Base-by-base conservation (phyloP, 2,797 vertebrate genomes). In the Manis crassicaudata region DNA sequence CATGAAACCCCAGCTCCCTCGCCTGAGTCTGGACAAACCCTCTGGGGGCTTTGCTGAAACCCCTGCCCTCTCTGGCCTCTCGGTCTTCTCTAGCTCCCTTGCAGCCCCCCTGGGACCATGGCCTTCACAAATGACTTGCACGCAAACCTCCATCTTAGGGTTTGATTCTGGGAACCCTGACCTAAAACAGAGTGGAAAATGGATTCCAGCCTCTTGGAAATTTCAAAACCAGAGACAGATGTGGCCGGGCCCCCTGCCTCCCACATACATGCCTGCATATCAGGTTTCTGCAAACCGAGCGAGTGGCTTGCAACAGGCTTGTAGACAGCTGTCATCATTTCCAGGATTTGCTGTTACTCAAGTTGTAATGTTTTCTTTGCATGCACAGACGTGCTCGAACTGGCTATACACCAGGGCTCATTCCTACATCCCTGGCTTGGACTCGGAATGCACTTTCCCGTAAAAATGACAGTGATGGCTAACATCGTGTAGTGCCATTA, bases 401-500 rank as follows among this genome's bases (percentile, higher is more conserved):
- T 0, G 37, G 77, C 77, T 2, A 0, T 2, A 14, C 72, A 43
- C 68, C 70, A 35, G 29, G 62, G 40, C n/a, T 43, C 40, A 21
- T 29, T 18, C 62, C 35, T 8, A 60, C 1, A 0, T 35, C 62
- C 13, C 2, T 5, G 52, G 81, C 62, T 3, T 75, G 62, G 60
- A 20, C 85, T 40, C 0, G 0, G 73, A 37, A 52, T 0, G 0
- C 1, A 1, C 23, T 35, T 58, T 96, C 70, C 52, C 27, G 2
- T 21, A 67, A 58, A 50, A 80, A 56, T n/a, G 29, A 14, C 56
- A 9, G 63, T 3, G 0, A 16, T 25, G 0, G 14, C 18, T 16
- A 21, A 27, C 72, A 37, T 4, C 3, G 7, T 7, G 58, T 5
- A 11, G 0, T 1, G 5, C 65, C 27, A 0, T 21, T 25, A 3